Base-by-base conservation (phyloP, 1,140 invertebrate genomes). In the Rhagoletis zephyria region DNA sequence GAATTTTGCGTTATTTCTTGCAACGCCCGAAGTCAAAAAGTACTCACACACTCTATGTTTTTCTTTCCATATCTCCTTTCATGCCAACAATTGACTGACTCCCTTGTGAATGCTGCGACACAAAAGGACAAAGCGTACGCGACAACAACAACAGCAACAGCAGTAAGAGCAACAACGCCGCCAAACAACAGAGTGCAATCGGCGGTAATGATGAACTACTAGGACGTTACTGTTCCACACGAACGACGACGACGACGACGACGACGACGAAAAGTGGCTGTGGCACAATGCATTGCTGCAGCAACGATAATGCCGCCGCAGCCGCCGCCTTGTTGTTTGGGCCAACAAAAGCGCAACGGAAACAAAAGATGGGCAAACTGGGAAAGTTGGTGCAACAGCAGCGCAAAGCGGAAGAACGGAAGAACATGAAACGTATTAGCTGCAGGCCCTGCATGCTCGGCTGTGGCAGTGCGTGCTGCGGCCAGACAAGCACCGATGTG, bases 401-500 rank as follows among this genome's bases (percentile, higher is more conserved):
- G 3, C 9, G 30, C 16, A 61, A 85, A 61, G 51, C 12, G 59
- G 56, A 85, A 19, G n/a, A 9, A 45, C 85, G 30, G 51, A 61
- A 65, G 59, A 14, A 85, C 1, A 42, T 40, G 60, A 51, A 85
- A 12, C n/a, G 60, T 63, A 85, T 63, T 85, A 64, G 87, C 30
- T 87, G 77, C 40, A 81, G 81, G 60, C 70, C 30, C 16, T 60
- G 86, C 60, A 56, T 88, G n/a, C 19, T 87, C 1, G 42, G 70
- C 9, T 88, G 87, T 42, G 87, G 87, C n/a, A 77, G 42, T 60
- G 59, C 86, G 16, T 87, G 86, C 86, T 88, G 87, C 19, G 86
- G 87, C 45, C 86, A 87, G 45, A 56, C 56, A 16, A 10, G 60
- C 45, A 61, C 74, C 48, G 74, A 61, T 60, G 70, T 63, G 74